Evolutionary conservation across 1,140 invertebrate genomes (phyloP).

Genomic region (Arctopsyche grandis): DNA sequence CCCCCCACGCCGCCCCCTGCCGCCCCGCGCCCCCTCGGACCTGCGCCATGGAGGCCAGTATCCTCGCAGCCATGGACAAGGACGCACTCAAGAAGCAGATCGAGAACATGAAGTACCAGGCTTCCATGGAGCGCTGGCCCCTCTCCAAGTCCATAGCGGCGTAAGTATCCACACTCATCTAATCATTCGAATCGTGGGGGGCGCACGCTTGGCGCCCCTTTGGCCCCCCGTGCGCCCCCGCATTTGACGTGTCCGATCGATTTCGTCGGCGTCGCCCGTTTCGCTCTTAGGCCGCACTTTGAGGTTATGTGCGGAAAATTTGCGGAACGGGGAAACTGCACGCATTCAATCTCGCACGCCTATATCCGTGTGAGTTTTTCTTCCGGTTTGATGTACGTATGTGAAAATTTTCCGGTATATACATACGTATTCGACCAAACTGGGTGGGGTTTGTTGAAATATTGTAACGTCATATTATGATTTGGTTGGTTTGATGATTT

Average conservation of each 20-base stretch:
- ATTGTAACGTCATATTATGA: no score
- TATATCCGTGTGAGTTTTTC: no score
- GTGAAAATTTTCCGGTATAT: no score
- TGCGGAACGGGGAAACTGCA: background rate
- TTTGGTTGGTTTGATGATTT: no score
- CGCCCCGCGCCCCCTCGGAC: conserved; percentile 56
- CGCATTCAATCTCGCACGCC: background rate
- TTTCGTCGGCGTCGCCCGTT: conserved; percentile 17
- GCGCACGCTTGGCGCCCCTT: background rate
- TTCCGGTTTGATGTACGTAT: no score
- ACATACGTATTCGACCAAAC: no score
- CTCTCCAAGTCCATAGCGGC: conserved; percentile 92
- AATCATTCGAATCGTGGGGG: background rate
- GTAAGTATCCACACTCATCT: conserved; percentile 76
- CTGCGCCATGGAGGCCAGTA: conserved; percentile 87
- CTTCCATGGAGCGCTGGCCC: conserved; percentile 94
- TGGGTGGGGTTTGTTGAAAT: no score
- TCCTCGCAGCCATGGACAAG: conserved; percentile 94
- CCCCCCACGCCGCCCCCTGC: background rate
- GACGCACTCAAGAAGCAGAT: conserved; percentile 97
- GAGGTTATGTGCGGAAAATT: conserved; percentile 20
- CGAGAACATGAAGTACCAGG: conserved; percentile 96
- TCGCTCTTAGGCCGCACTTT: background rate
- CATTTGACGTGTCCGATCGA: conserved; percentile 20
- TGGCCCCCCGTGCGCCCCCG: background rate